These are phyloP conservation scores for Hippopotamus amphibius DNA, from an alignment of 2,113 vertebrate genomes.

Conservation along the genomic window DNA sequence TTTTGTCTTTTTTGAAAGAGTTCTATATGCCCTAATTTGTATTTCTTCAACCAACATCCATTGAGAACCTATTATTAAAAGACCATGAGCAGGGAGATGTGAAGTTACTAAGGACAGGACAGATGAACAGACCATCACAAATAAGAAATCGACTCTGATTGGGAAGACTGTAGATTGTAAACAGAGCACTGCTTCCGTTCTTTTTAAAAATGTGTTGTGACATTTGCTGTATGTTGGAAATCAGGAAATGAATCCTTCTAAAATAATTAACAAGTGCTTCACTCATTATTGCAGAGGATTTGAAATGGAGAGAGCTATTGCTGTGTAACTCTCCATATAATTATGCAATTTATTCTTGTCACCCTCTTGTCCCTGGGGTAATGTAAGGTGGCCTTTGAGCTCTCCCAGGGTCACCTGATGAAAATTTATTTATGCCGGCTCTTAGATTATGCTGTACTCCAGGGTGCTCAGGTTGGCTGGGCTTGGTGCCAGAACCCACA, in stretches of 20 bases:
- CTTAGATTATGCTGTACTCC: background rate
- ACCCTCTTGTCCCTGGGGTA: background rate
- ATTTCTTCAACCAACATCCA: background rate
- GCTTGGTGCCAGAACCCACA: background rate
- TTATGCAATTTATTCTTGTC: background rate
- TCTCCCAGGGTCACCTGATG: background rate
- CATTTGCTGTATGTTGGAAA: constrained; percentile 8
- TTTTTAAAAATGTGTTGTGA: background rate
- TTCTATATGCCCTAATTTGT: background rate
- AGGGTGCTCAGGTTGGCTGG: background rate
- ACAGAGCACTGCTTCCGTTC: background rate
- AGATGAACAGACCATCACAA: background rate
- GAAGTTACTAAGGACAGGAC: background rate
- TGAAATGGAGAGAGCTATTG: background rate
- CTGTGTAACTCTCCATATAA: background rate
- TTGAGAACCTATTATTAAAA: constrained; percentile 16
- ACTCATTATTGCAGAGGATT: background rate
- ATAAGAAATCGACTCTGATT: background rate
- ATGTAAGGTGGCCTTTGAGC: background rate
- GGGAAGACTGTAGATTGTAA: background rate
- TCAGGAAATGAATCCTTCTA: background rate
- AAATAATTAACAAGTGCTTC: background rate
- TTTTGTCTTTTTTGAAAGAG: constrained; percentile 34
- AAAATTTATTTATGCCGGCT: background rate
- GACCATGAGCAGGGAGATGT: background rate